These are phyloP conservation scores for Aurelia sp. DNA, from an alignment of 30 jellyfish, hydroid and myxozoan species.

Conservation along the genomic window DNA sequence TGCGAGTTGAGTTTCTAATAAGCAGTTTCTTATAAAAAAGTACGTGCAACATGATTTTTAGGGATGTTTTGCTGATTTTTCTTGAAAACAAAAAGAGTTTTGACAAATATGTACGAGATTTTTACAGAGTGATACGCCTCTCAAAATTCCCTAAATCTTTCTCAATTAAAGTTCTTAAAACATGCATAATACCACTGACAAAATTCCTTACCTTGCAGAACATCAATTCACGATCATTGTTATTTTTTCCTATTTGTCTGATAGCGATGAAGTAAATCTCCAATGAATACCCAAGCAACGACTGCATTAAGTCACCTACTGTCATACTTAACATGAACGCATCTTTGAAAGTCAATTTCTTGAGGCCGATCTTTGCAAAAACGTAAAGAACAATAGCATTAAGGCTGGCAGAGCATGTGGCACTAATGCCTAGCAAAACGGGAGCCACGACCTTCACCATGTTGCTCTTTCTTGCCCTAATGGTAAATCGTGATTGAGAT, in stretches of 20 bases:
- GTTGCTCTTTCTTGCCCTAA: neutral
- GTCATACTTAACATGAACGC: slow-evolving; percentile 54
- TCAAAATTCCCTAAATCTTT: too few relatives aligned
- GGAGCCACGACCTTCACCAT: slow-evolving; percentile 33
- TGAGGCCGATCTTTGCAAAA: slow-evolving; percentile 26
- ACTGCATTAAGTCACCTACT: slow-evolving; percentile 59
- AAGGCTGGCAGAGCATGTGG: slow-evolving; percentile 16
- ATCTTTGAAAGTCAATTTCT: slow-evolving; percentile 52
- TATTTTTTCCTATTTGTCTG: slow-evolving; percentile 13
- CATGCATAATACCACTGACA: too few relatives aligned
- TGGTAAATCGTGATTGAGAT: neutral
- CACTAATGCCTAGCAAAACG: slow-evolving; percentile 17
- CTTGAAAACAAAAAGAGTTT: too few relatives aligned
- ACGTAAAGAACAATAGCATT: slow-evolving; percentile 46
- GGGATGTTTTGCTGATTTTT: too few relatives aligned
- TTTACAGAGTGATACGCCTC: too few relatives aligned
- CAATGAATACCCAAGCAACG: slow-evolving; percentile 60
- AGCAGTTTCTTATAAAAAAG: too few relatives aligned
- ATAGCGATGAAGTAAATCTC: slow-evolving; percentile 49
- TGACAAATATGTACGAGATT: too few relatives aligned
- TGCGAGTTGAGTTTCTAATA: too few relatives aligned
- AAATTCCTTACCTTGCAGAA: slow-evolving; percentile 39
- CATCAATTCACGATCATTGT: neutral
- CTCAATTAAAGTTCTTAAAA: too few relatives aligned
- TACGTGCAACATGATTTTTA: too few relatives aligned